Evolutionary conservation across 2,888 invertebrate genomes (phyloP).

Genomic region (Aphodius granarius): DNA sequence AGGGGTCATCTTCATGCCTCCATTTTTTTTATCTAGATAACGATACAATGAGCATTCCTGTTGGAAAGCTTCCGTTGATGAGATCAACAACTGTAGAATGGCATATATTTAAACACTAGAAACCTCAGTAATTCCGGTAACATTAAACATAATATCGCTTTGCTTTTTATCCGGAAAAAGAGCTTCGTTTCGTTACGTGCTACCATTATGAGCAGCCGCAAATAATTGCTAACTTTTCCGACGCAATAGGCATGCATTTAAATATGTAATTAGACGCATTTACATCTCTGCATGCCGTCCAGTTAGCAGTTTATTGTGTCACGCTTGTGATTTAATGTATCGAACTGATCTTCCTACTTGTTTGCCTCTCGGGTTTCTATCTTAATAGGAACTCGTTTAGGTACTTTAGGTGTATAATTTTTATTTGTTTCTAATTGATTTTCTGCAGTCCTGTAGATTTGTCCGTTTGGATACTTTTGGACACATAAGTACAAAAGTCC

Average conservation of each 20-base stretch:
- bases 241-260: background rate
- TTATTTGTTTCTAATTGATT: too few species aligned
- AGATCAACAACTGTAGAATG: background rate
- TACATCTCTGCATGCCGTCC: background rate
- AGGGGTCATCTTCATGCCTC: too few species aligned
- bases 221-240: background rate
- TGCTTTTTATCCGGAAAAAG: background rate
- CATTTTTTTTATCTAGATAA: too few species aligned
- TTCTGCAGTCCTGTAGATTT: too few species aligned
- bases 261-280: background rate
- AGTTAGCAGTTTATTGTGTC: background rate
- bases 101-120: background rate
- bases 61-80: background rate
- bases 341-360: background rate
- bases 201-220: background rate
- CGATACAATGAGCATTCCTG: background rate
- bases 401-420: background rate
- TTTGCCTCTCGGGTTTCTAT: background rate
- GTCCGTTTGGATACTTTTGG: too few species aligned
- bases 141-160: background rate
- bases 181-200: background rate
- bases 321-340: background rate
- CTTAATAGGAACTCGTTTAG: background rate
- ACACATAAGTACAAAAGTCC: too few species aligned
- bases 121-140: background rate